Conservation (phyloP, 2,888 invertebrate genomes). For the Hydriomena furcata region DNA sequence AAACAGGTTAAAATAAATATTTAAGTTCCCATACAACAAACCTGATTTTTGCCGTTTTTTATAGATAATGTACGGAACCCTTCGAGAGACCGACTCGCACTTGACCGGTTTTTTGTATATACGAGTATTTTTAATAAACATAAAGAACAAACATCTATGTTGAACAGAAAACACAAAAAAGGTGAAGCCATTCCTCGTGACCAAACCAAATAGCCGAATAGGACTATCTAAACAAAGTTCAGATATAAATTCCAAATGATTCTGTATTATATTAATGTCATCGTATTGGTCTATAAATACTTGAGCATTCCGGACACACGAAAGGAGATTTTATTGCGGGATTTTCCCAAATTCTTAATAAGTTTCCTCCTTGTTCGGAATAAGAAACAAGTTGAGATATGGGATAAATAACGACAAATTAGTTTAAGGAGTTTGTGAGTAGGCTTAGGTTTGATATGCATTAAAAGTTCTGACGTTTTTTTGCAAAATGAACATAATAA, state of each 20-base stretch:
- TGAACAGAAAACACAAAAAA: no score
- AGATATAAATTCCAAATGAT: neutral
- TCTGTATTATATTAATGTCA: neutral
- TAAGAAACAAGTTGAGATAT: constrained; percentile 30
- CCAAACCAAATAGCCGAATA: no score
- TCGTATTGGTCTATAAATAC: constrained; percentile 61
- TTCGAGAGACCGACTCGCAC: no score
- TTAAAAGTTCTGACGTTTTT: neutral
- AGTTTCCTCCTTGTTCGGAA: constrained; percentile 30
- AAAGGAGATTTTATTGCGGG: constrained; percentile 50
- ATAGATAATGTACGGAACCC: no score
- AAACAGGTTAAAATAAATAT: no score
- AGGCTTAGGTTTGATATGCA: constrained; percentile 1
- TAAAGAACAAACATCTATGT: no score
- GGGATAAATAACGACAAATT: constrained; percentile 30
- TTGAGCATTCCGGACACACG: constrained; percentile 61
- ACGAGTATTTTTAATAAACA: no score
- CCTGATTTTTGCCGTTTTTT: no score
- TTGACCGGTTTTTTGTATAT: no score
- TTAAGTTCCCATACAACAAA: no score
- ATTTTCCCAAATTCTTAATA: constrained; percentile 46
- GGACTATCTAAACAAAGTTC: no score
- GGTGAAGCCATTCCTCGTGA: no score
- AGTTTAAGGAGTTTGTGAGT: constrained; percentile 9
- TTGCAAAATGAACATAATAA: neutral